phyloP scores from a whole-genome alignment of 2,113 vertebrate species.

The Nibea coibor region DNA sequence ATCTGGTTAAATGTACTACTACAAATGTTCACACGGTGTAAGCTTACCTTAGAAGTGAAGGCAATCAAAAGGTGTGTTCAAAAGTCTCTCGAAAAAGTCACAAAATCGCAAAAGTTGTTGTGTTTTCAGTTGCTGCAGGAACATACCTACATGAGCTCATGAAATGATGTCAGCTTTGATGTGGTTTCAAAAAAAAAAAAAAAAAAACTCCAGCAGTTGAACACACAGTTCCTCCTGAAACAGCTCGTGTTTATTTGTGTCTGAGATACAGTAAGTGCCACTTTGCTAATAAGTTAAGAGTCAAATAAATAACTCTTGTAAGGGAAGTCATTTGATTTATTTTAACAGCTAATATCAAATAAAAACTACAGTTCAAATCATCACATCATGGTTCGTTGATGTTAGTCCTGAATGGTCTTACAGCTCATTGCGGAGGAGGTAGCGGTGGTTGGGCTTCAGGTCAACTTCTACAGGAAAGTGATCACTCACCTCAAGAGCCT shows the following conservation, averaged over 20 bases:
- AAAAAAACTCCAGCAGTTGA: slow-evolving; percentile 30
- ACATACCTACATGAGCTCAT: slow-evolving; percentile 52
- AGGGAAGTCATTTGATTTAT: slow-evolving; percentile 9
- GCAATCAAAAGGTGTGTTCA: not conserved
- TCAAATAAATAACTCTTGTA: slow-evolving; percentile 17
- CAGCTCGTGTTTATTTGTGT: slow-evolving; percentile 24
- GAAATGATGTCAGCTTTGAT: slow-evolving; percentile 70
- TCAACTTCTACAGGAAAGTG: slow-evolving; percentile 92
- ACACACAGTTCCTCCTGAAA: slow-evolving; percentile 47
- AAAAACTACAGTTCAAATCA: slow-evolving; percentile 27
- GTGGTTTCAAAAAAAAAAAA: slow-evolving; percentile 52
- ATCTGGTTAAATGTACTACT: not conserved
- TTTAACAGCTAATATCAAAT: slow-evolving; percentile 33
- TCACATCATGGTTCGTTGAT: not conserved
- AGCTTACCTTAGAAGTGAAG: slow-evolving; percentile 10
- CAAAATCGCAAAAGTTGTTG: slow-evolving; percentile 32
- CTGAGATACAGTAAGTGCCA: not conserved
- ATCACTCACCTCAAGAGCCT: slow-evolving; percentile 90
- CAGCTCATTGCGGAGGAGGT: slow-evolving; percentile 80
- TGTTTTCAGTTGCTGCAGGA: slow-evolving; percentile 26
- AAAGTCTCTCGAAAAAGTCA: slow-evolving; percentile 1
- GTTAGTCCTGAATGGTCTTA: slow-evolving; percentile 49
- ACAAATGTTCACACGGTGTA: not conserved
- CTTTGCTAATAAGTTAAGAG: not conserved
- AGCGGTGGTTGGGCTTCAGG: slow-evolving; percentile 81